These are phyloP conservation scores for Hirundichthys speculiger DNA, from an alignment of 2,113 vertebrate genomes.

Conservation along the genomic window DNA sequence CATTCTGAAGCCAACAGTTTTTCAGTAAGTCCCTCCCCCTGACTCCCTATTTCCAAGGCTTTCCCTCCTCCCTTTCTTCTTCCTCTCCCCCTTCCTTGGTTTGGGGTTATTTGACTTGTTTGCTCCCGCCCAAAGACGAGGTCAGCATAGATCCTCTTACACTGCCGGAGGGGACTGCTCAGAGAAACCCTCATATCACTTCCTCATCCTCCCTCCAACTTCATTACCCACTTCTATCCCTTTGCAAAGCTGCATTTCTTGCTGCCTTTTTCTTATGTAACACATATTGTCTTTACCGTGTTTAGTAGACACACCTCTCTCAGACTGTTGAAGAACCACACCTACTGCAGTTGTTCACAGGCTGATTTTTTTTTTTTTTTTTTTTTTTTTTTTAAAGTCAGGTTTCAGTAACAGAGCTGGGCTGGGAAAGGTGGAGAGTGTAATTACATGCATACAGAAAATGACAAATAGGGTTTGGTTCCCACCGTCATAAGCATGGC, in stretches of 20 bases:
- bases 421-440: background rate
- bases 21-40: conserved; percentile 27
- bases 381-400: background rate
- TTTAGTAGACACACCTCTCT: background rate
- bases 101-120: conserved; percentile 49
- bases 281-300: conserved; percentile 10
- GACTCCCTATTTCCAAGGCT: conserved; percentile 32
- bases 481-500: background rate
- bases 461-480: background rate
- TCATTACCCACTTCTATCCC: conserved; percentile 1
- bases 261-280: background rate
- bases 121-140: conserved; percentile 39
- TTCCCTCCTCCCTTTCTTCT: conserved; percentile 45
- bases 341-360: conserved; percentile 10
- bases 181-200: conserved; percentile 23
- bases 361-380: background rate
- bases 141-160: conserved; percentile 52
- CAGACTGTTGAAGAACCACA: conserved; percentile 13
- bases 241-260: conserved; percentile 3
- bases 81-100: conserved; percentile 32
- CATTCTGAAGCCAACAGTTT: conserved; percentile 62
- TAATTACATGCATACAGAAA: background rate
- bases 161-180: conserved; percentile 35
- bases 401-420: conserved; percentile 14
- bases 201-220: background rate